Conservation (phyloP, 2,888 invertebrate species). For the Schizotus pectinicornis region DNA sequence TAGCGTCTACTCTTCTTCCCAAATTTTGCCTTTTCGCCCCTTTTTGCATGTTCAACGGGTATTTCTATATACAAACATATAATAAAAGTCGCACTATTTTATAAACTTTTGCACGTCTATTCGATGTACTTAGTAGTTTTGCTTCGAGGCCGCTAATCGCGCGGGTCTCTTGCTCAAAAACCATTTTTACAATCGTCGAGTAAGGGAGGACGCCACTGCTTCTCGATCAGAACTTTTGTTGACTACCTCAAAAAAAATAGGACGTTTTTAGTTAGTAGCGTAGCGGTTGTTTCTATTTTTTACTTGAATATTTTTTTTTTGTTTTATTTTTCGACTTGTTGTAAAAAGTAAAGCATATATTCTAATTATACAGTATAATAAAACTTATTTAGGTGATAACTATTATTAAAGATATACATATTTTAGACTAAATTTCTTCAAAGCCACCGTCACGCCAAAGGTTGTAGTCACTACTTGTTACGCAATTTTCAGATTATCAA, state of each 20-base stretch:
- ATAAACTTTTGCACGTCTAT: slow-evolving; percentile 24
- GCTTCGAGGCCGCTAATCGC: slow-evolving; percentile 5
- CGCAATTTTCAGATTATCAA: no score
- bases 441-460: no score
- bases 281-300: neutral
- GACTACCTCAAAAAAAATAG: slow-evolving; percentile 12
- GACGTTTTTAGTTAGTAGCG: no score
- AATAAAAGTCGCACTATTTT: slow-evolving; percentile 17
- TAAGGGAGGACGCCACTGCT: neutral
- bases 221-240: slow-evolving; percentile 15
- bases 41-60: slow-evolving; percentile 15
- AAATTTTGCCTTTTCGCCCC: slow-evolving; percentile 16
- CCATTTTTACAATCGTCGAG: slow-evolving; percentile 19
- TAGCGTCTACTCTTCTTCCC: slow-evolving; percentile 4
- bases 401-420: slow-evolving; percentile 13
- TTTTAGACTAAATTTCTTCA: slow-evolving; percentile 19
- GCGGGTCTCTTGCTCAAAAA: slow-evolving; percentile 15
- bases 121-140: slow-evolving; percentile 10
- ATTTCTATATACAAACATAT: slow-evolving; percentile 6
- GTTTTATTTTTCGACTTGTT: slow-evolving; percentile 4
- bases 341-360: slow-evolving; percentile 21
- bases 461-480: no score
- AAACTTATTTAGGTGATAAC: slow-evolving; percentile 2
- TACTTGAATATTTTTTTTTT: neutral
- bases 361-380: slow-evolving; percentile 22